Percentiles rank a stretch among this genome's conserved stretches.
Conservation (phyloP, 64 coral and sea anemone genomes). For the Exaiptasia diaphana region DNA sequence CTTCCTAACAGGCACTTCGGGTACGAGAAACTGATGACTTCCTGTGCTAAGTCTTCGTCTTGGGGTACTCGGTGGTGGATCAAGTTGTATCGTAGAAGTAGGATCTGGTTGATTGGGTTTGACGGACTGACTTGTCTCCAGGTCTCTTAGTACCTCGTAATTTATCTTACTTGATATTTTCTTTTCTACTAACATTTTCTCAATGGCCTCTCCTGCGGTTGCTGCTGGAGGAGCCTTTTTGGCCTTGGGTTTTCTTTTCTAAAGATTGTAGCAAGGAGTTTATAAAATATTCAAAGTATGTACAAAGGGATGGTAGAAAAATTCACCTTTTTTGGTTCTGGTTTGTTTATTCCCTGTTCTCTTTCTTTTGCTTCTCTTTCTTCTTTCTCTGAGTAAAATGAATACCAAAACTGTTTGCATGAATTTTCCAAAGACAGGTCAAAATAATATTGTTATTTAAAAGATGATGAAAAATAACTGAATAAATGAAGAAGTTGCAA, state of each 20-base stretch:
- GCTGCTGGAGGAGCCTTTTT: constrained; percentile 65
- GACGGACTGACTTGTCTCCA: constrained; percentile 81
- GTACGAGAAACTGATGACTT: constrained; percentile 60
- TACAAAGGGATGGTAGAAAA: neutral
- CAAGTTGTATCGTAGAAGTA: neutral
- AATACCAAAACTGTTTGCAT: too few relatives aligned
- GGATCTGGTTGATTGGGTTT: constrained; percentile 40
- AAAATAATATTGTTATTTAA: too few relatives aligned
- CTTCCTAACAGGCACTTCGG: constrained; percentile 49
- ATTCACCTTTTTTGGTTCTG: constrained; percentile 81
- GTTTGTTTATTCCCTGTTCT: constrained; percentile 76
- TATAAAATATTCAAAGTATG: neutral
- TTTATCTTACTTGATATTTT: constrained; percentile 98
- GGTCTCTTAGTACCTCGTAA: constrained; percentile 89
- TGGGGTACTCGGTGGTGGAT: neutral
- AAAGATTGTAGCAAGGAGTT: neutral
- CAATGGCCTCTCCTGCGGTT: constrained; percentile 92
- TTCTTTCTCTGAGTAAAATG: constrained; percentile 67
- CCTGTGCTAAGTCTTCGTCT: too few relatives aligned
- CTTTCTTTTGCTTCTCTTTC: constrained; percentile 85
- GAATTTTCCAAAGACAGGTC: too few relatives aligned
- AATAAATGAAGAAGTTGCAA: too few relatives aligned
- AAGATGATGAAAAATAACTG: too few relatives aligned
- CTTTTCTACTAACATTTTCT: constrained; percentile 98
- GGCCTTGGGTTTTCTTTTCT: constrained; percentile 86